A percentile compares a stretch with the other conserved stretches of the same genome.
Evolutionary conservation across 2,888 invertebrate species (phyloP).

Genomic region (Laspeyria flexula): DNA sequence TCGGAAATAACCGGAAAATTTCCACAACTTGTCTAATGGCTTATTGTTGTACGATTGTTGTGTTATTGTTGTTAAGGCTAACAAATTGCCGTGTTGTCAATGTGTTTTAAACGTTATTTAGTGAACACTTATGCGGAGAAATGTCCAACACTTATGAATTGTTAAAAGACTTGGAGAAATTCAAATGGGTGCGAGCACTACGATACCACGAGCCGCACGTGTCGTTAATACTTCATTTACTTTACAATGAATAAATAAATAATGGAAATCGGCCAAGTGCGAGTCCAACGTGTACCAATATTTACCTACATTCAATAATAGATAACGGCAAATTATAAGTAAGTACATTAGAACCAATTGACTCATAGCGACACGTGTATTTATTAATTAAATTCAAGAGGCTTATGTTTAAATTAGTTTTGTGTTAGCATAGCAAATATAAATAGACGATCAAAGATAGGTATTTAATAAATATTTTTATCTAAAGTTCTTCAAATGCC

Average conservation of each 20-base stretch:
- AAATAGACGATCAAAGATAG: no score
- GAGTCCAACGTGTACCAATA: conserved; percentile 14
- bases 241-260: conserved; percentile 39
- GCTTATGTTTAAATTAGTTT: no score
- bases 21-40: conserved; percentile 83
- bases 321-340: conserved; percentile 1
- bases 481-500: no score
- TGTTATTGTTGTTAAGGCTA: conserved; percentile 62
- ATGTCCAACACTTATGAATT: conserved; percentile 39
- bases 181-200: conserved; percentile 18
- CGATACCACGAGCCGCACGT: conserved; percentile 3
- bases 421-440: no score
- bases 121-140: conserved; percentile 48
- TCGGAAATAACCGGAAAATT: conserved; percentile 85
- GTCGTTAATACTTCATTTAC: conserved; percentile 32
- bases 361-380: not conserved
- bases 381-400: not conserved
- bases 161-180: conserved; percentile 35
- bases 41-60: conserved; percentile 78
- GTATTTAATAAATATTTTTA: no score
- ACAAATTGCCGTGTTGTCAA: conserved; percentile 67
- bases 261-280: conserved; percentile 30
- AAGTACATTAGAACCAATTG: not conserved
- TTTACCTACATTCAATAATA: conserved; percentile 6
- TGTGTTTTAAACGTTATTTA: conserved; percentile 68